Conservation (phyloP, 2,113 vertebrate species). For the Oryzias javanicus region DNA sequence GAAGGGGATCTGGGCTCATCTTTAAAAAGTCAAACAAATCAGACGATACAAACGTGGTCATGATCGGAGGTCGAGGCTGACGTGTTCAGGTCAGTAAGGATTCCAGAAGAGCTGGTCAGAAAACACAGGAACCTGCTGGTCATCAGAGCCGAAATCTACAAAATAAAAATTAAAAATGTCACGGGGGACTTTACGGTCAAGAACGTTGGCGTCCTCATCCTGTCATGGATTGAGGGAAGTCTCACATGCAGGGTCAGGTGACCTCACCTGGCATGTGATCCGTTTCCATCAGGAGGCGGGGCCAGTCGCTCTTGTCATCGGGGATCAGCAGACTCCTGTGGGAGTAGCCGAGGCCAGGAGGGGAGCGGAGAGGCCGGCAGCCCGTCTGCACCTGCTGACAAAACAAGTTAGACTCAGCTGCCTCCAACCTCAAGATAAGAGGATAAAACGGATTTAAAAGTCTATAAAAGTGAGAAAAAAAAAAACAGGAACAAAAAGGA, state of each 20-base stretch:
- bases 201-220: too few species aligned
- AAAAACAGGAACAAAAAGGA: too few species aligned
- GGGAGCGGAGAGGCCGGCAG: conserved; percentile 32
- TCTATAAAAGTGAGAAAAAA: too few species aligned
- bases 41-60: neutral
- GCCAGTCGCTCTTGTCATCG: conserved; percentile 68
- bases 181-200: too few species aligned
- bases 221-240: too few species aligned
- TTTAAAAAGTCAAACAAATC: conserved; percentile 40
- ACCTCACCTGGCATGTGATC: conserved; percentile 49
- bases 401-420: neutral
- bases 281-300: conserved; percentile 64
- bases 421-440: too few species aligned
- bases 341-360: conserved; percentile 61
- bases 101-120: conserved; percentile 70
- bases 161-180: too few species aligned
- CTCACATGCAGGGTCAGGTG: neutral
- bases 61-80: neutral
- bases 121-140: conserved; percentile 65
- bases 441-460: too few species aligned
- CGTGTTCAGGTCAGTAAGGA: conserved; percentile 46
- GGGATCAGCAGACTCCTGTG: conserved; percentile 53
- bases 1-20: conserved; percentile 5
- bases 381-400: conserved; percentile 4
- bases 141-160: conserved; percentile 49